Percentiles rank a stretch among this genome's conserved stretches.
phyloP scores from a whole-genome alignment of 2,888 invertebrate species.

The Camponotus fellah region DNA sequence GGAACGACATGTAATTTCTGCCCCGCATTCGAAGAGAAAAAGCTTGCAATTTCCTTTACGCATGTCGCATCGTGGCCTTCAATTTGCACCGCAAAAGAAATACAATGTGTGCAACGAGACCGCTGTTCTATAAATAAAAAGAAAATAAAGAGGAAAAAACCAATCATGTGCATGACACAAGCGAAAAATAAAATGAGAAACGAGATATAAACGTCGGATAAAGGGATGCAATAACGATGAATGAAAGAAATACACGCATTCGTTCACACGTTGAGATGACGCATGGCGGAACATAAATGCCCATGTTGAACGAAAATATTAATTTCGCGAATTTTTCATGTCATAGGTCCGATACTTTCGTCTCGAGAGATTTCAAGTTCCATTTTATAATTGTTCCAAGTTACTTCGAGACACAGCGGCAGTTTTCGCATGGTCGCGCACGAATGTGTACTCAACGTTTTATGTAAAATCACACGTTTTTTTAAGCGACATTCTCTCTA shows the following conservation, averaged over 20 bases:
- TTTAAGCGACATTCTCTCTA: constrained; percentile 49
- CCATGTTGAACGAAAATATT: constrained; percentile 68
- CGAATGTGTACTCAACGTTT: background rate
- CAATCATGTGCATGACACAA: background rate
- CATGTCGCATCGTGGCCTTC: background rate
- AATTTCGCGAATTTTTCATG: constrained; percentile 63
- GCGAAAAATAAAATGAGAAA: constrained; percentile 44
- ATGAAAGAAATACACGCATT: constrained; percentile 22
- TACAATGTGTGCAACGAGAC: background rate
- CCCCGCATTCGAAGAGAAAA: background rate
- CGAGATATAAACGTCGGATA: constrained; percentile 29
- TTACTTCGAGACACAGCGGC: constrained; percentile 50
- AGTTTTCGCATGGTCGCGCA: constrained; percentile 22
- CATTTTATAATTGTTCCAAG: constrained; percentile 74
- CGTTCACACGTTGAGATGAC: constrained; percentile 60
- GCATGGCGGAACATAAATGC: constrained; percentile 58
- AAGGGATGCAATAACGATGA: constrained; percentile 17
- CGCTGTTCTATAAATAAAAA: constrained; percentile 39
- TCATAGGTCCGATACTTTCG: constrained; percentile 55
- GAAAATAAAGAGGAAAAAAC: background rate
- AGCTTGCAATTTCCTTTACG: constrained; percentile 18
- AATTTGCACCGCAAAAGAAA: constrained; percentile 21
- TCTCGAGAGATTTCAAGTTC: constrained; percentile 66
- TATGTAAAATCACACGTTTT: constrained; percentile 58
- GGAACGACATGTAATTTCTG: constrained; percentile 10